Evolutionary conservation across 2,888 invertebrate genomes (phyloP).

Genomic region (Meteorus cinctellus): DNA sequence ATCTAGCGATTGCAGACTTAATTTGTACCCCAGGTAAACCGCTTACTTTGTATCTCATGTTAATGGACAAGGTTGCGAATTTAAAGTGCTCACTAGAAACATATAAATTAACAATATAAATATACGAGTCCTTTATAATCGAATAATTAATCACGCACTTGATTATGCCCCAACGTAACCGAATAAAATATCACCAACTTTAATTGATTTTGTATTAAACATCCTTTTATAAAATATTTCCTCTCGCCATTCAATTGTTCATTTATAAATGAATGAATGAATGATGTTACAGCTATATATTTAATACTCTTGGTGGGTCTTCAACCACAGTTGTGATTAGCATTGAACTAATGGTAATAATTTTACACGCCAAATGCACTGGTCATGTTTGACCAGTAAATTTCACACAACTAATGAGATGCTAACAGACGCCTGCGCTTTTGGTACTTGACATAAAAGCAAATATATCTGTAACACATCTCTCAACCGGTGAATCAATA

Average conservation of each 20-base stretch:
- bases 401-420: conserved; percentile 33
- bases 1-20: neutral
- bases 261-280: too few species aligned
- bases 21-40: conserved; percentile 23
- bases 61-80: neutral
- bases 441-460: conserved; percentile 23
- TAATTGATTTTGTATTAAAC: too few species aligned
- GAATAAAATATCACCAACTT: neutral
- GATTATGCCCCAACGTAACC: neutral
- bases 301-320: neutral
- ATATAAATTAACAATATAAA: neutral
- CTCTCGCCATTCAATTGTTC: too few species aligned
- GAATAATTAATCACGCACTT: neutral
- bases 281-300: neutral
- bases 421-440: conserved; percentile 33
- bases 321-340: neutral
- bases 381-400: conserved; percentile 23
- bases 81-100: neutral
- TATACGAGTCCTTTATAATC: neutral
- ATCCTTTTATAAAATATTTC: too few species aligned
- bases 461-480: conserved; percentile 10
- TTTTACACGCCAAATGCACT: conserved; percentile 22
- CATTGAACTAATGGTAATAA: conserved; percentile 12
- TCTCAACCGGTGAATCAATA: conserved; percentile 19
- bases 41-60: neutral